Conservation (phyloP, 2,113 vertebrate species). For the Aplodontia rufa region DNA sequence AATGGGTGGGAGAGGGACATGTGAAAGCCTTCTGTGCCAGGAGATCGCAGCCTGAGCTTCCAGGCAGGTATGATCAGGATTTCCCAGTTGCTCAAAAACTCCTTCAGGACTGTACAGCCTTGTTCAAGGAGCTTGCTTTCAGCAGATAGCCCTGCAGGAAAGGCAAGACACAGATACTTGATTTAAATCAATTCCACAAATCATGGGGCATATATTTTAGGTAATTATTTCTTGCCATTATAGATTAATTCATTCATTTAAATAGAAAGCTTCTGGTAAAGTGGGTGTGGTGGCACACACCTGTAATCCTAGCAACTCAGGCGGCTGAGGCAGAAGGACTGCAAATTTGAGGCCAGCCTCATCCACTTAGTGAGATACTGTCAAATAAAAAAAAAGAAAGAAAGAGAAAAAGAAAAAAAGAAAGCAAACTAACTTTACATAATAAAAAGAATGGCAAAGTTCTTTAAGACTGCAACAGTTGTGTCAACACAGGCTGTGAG, state of each 20-base stretch:
- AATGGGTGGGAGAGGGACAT: rapidly evolving
- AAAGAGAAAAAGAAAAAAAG: no score
- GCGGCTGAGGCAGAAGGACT: no score
- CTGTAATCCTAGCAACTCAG: no score
- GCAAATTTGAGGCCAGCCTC: no score
- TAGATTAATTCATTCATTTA: background rate
- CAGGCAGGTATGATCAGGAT: background rate
- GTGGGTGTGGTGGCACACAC: no score
- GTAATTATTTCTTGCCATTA: background rate
- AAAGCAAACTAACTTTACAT: no score
- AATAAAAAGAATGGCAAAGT: background rate
- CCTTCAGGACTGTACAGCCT: background rate
- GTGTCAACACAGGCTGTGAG: rapidly evolving
- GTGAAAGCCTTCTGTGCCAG: rapidly evolving
- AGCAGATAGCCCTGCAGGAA: background rate
- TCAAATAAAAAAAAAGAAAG: no score
- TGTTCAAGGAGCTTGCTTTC: background rate
- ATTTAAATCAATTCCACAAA: background rate
- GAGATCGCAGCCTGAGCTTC: background rate
- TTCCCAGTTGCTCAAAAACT: rapidly evolving
- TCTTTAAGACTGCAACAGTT: background rate
- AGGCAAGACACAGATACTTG: background rate
- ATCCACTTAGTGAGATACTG: no score
- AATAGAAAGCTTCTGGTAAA: background rate
- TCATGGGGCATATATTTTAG: background rate